A percentile compares a stretch with the other conserved stretches of the same genome.
These are phyloP conservation scores for Sarcophaga caerulescens DNA, from an alignment of 2,888 invertebrate genomes.

Conservation along the genomic window DNA sequence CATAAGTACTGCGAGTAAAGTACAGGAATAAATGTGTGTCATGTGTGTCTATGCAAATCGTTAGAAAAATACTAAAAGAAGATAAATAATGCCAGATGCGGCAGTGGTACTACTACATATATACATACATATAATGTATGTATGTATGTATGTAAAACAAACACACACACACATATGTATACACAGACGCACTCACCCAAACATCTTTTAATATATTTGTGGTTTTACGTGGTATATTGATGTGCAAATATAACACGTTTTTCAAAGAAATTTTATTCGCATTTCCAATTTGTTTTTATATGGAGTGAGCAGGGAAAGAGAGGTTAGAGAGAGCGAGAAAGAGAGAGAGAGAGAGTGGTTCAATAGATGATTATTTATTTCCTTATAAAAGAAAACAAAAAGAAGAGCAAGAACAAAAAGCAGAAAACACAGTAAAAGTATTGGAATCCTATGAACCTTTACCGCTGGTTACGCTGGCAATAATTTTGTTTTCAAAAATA, in stretches of 20 bases:
- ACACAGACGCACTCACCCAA: background rate
- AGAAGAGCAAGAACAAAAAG: no score
- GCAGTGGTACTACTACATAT: background rate
- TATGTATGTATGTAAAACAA: background rate
- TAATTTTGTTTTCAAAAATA: background rate
- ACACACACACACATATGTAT: background rate
- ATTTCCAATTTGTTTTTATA: no score
- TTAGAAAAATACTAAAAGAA: constrained; percentile 50
- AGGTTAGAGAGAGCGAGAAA: no score
- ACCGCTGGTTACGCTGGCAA: background rate
- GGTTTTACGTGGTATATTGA: constrained; percentile 53
- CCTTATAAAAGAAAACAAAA: background rate
- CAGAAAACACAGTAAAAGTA: background rate
- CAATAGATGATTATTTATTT: background rate
- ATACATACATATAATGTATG: constrained; percentile 11
- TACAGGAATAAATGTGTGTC: constrained; percentile 13
- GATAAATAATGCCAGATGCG: constrained; percentile 59
- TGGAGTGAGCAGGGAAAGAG: background rate
- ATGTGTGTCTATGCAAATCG: constrained; percentile 48
- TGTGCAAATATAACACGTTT: constrained; percentile 16
- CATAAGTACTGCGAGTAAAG: no score
- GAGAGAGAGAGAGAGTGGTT: no score
- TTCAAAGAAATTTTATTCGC: background rate
- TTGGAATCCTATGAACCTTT: background rate
- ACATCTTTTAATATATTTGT: constrained; percentile 1